Evolutionary conservation across 2,113 vertebrate species (phyloP).

Genomic region (Burhinus bistriatus): DNA sequence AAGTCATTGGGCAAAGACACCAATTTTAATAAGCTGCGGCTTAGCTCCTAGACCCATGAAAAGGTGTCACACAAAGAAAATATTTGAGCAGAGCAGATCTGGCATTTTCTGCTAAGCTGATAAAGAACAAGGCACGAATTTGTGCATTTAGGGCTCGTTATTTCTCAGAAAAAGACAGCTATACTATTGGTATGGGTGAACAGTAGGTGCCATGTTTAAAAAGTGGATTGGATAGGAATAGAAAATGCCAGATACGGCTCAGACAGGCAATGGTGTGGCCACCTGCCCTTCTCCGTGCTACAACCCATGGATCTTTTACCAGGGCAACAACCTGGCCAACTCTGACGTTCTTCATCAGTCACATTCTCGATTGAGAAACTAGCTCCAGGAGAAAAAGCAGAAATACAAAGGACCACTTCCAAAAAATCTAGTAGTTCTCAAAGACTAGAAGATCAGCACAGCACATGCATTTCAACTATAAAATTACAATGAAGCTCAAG

Average conservation of each 20-base stretch:
- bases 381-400: not conserved
- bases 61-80: not conserved
- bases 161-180: not conserved
- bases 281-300: not conserved
- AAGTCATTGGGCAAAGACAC: not conserved
- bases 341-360: not conserved
- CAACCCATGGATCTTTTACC: fast-evolving
- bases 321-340: not conserved
- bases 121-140: not conserved
- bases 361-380: fast-evolving
- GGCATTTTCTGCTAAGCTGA: not conserved
- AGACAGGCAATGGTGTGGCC: not conserved
- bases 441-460: not conserved
- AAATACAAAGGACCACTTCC: not conserved
- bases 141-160: not conserved
- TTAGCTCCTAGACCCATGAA: not conserved
- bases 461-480: fast-evolving
- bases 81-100: not conserved
- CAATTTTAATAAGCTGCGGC: not conserved
- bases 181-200: not conserved
- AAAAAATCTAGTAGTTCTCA: not conserved
- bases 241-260: not conserved
- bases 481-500: not conserved
- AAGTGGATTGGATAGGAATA: not conserved
- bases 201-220: not conserved